A percentile compares a stretch with the other conserved stretches of the same genome.
Evolutionary conservation across 2,888 invertebrate genomes (phyloP).

Genomic region (Protodeltote pygarga): DNA sequence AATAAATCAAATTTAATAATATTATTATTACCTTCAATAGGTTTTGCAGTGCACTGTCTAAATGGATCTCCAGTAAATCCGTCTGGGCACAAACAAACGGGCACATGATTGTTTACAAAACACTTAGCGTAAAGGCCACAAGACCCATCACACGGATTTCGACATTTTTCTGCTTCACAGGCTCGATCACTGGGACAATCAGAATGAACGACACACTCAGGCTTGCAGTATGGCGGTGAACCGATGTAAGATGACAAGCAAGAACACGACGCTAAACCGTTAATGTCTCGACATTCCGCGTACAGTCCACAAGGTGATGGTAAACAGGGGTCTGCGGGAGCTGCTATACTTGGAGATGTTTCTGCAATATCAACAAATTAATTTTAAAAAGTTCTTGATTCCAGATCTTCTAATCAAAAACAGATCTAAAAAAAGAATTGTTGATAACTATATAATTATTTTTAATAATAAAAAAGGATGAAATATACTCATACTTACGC

Average conservation of each 20-base stretch:
- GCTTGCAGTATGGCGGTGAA: constrained; percentile 88
- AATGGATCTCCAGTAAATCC: constrained; percentile 91
- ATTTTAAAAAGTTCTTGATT: constrained; percentile 2
- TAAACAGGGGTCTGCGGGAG: constrained; percentile 88
- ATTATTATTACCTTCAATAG: constrained; percentile 74
- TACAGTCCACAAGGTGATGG: constrained; percentile 92
- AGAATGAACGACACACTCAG: constrained; percentile 89
- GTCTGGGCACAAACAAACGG: constrained; percentile 90
- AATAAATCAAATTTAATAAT: too few relatives aligned
- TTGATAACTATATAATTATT: too few relatives aligned
- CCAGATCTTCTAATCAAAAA: not conserved
- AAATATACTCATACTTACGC: too few relatives aligned
- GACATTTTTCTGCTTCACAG: constrained; percentile 90
- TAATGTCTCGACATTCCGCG: constrained; percentile 91
- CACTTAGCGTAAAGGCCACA: constrained; percentile 90
- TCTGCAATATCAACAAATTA: constrained; percentile 55
- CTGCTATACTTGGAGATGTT: constrained; percentile 63
- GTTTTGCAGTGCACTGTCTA: constrained; percentile 86
- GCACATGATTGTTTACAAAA: constrained; percentile 90
- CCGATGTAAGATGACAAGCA: constrained; percentile 89
- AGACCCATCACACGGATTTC: constrained; percentile 90
- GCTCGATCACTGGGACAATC: constrained; percentile 89
- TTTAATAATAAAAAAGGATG: too few relatives aligned
- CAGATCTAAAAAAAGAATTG: not conserved
- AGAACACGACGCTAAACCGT: constrained; percentile 90